phyloP scores from a whole-genome alignment of 2,888 invertebrate genomes.

The Scaptomyza reducta region DNA sequence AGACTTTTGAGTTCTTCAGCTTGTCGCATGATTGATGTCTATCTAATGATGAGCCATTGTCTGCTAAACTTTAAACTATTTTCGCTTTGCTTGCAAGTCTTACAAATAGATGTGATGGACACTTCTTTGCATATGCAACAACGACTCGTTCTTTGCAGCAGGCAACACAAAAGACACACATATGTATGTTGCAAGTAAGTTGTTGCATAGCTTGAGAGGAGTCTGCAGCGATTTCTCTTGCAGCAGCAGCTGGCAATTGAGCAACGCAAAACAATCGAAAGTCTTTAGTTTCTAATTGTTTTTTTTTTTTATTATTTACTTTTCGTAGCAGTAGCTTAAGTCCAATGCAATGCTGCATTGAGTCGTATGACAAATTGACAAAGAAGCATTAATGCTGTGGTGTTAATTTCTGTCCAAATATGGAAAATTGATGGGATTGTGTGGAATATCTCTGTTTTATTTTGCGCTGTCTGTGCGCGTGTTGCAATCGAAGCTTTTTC shows the following conservation, averaged over 20 bases:
- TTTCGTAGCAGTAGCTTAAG: constrained; percentile 1
- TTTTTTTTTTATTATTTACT: constrained; percentile 7
- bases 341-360: constrained; percentile 12
- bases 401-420: constrained; percentile 14
- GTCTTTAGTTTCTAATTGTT: constrained; percentile 42
- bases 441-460: constrained; percentile 2
- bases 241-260: constrained; percentile 25
- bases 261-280: constrained; percentile 49
- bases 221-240: constrained; percentile 33
- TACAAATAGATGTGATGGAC: constrained; percentile 17
- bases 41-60: constrained; percentile 28
- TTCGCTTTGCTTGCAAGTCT: background rate
- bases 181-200: background rate
- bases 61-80: constrained; percentile 15
- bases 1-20: constrained; percentile 18
- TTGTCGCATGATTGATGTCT: constrained; percentile 46
- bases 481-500: constrained; percentile 55
- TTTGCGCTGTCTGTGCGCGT: background rate
- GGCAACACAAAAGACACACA: background rate
- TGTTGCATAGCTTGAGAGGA: background rate
- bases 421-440: constrained; percentile 16
- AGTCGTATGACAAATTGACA: background rate
- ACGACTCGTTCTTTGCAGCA: constrained; percentile 29
- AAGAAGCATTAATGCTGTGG: constrained; percentile 1
- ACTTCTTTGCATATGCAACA: constrained; percentile 14